These are phyloP conservation scores for Macrotrachela quadricornifera DNA, from an alignment of 1,140 invertebrate genomes.

Conservation along the genomic window DNA sequence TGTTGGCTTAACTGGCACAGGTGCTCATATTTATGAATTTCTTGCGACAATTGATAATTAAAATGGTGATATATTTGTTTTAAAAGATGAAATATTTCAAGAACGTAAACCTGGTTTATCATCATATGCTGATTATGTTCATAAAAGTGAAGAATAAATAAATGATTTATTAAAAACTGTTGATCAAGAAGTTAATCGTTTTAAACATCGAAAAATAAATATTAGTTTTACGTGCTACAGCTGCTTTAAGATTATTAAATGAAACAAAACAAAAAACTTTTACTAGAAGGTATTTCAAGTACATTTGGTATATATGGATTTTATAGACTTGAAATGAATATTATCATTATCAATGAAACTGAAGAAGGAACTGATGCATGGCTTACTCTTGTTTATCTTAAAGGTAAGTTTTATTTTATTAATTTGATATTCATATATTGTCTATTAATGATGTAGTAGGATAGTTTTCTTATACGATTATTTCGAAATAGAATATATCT, in stretches of 20 bases:
- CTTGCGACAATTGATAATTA: neutral
- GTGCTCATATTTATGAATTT: constrained; percentile 48
- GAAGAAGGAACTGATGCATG: constrained; percentile 45
- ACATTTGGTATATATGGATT: too few species aligned
- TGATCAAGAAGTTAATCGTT: constrained; percentile 46
- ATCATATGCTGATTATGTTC: constrained; percentile 53
- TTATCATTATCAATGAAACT: constrained; percentile 71
- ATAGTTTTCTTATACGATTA: constrained; percentile 31
- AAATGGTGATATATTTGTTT: constrained; percentile 36
- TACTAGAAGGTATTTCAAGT: too few species aligned
- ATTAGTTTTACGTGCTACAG: constrained; percentile 53
- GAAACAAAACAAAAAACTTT: constrained; percentile 45
- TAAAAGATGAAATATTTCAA: neutral
- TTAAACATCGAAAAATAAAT: constrained; percentile 50
- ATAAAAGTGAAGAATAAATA: constrained; percentile 39
- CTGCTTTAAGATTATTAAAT: constrained; percentile 61
- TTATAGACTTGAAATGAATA: constrained; percentile 51
- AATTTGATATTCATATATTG: neutral
- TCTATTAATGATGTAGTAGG: neutral
- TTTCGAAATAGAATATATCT: neutral
- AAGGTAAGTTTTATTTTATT: neutral
- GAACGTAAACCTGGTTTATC: constrained; percentile 43
- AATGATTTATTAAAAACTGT: constrained; percentile 50
- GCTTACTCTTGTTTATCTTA: constrained; percentile 9
- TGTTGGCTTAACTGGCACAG: constrained; percentile 77